phyloP scores from a whole-genome alignment of 2,113 vertebrate species.

The Halcyon senegalensis region DNA sequence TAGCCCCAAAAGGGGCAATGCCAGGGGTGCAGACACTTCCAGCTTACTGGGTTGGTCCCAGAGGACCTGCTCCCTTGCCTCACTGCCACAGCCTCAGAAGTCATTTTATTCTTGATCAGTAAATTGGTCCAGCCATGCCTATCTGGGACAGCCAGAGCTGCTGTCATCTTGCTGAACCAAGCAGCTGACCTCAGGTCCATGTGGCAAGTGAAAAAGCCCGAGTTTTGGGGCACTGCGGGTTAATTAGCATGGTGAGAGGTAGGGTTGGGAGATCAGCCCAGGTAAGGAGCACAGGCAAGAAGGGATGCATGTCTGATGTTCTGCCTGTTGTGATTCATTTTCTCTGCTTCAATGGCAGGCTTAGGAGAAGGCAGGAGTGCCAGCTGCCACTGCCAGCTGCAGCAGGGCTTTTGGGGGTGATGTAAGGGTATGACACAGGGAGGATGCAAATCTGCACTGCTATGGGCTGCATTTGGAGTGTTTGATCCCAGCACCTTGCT shows the following conservation, averaged over 20 bases:
- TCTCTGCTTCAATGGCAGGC: background rate
- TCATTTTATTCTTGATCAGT: background rate
- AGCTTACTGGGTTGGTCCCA: rapidly evolving
- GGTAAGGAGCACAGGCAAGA: background rate
- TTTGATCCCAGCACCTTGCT: background rate
- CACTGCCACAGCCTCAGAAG: background rate
- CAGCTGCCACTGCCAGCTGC: background rate
- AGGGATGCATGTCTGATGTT: background rate
- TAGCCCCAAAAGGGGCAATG: background rate
- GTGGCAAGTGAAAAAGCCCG: background rate
- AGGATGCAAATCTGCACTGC: background rate
- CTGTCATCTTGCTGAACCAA: rapidly evolving
- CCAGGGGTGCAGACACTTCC: rapidly evolving
- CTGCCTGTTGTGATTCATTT: background rate
- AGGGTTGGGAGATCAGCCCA: background rate
- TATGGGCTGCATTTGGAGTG: rapidly evolving
- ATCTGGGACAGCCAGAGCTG: rapidly evolving
- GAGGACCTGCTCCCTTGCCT: rapidly evolving
- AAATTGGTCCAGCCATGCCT: background rate
- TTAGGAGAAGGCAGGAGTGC: background rate
- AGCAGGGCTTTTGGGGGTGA: background rate
- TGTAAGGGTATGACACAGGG: background rate
- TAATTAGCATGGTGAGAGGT: rapidly evolving
- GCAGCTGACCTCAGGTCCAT: background rate
- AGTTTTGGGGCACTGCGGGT: background rate